Evolutionary conservation across 1,140 invertebrate species (phyloP).

Genomic region (Megalopta genalis): DNA sequence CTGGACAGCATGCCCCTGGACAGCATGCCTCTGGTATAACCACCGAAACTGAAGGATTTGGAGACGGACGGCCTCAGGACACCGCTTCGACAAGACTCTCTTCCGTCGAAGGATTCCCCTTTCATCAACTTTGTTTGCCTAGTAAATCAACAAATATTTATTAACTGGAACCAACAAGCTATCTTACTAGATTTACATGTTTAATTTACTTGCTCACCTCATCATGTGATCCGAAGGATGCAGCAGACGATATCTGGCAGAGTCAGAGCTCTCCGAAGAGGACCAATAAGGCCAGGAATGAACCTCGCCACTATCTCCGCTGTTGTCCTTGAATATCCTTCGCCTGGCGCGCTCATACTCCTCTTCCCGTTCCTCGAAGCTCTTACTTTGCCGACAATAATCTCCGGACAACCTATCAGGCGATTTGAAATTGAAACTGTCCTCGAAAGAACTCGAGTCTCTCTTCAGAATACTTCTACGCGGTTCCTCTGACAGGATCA

Average conservation of each 20-base stretch:
- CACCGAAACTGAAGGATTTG: conserved; percentile 93
- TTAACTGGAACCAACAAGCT: too few species aligned
- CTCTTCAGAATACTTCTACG: conserved; percentile 91
- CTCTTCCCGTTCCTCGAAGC: conserved; percentile 93
- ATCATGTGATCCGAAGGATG: conserved; percentile 72
- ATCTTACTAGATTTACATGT: neutral
- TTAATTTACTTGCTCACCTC: conserved; percentile 59
- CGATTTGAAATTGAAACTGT: conserved; percentile 82
- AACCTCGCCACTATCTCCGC: conserved; percentile 72
- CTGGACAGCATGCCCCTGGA: conserved; percentile 80
- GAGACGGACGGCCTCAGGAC: conserved; percentile 84
- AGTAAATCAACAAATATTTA: neutral
- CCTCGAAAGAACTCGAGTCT: conserved; percentile 89
- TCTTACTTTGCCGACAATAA: conserved; percentile 89
- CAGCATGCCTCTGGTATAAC: conserved; percentile 84
- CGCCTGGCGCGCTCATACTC: conserved; percentile 91
- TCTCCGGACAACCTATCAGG: conserved; percentile 83
- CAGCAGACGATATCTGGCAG: conserved; percentile 72
- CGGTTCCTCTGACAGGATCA: conserved; percentile 84
- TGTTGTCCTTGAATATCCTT: conserved; percentile 88
- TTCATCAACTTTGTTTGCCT: conserved; percentile 79
- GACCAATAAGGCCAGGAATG: conserved; percentile 80
- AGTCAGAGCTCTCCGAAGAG: conserved; percentile 78
- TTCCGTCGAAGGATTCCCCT: conserved; percentile 81
- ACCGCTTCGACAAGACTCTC: conserved; percentile 79